Conservation (phyloP, 2,113 vertebrate genomes). For the Toxotes jaculatrix region DNA sequence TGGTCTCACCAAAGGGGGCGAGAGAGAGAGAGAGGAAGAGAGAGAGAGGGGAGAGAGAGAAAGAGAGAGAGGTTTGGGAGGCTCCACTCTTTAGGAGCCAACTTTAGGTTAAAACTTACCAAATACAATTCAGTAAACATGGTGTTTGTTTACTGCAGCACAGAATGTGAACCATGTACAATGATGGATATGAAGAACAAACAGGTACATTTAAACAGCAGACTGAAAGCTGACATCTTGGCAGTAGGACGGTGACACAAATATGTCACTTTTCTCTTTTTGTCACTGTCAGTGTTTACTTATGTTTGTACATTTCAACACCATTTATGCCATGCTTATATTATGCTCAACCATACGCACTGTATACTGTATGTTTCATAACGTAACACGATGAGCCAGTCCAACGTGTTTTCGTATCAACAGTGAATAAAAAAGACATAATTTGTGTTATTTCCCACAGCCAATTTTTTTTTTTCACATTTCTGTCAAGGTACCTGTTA, state of each 20-base stretch:
- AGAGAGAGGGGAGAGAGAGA: neutral
- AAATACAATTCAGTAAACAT: neutral
- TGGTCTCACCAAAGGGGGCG: slow-evolving; percentile 66
- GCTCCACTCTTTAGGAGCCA: slow-evolving; percentile 28
- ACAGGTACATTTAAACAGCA: neutral
- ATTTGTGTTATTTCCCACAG: neutral
- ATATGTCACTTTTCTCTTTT: slow-evolving; percentile 4
- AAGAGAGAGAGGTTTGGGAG: slow-evolving; percentile 17
- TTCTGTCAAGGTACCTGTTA: neutral
- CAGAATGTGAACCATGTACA: neutral
- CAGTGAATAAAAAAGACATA: neutral
- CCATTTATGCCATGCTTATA: neutral
- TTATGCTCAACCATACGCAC: neutral
- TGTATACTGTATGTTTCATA: slow-evolving; percentile 3
- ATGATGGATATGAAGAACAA: slow-evolving; percentile 4
- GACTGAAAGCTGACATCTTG: neutral
- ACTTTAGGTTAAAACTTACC: slow-evolving; percentile 10
- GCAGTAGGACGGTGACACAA: slow-evolving; percentile 14
- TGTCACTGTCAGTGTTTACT: neutral
- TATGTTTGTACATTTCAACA: neutral
- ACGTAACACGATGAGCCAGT: neutral
- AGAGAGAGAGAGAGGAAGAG: slow-evolving; percentile 21
- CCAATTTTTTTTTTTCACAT: neutral
- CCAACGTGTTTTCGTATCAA: neutral
- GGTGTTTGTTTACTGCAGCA: neutral